phyloP scores from a whole-genome alignment of 2,797 vertebrate species.

The Ictinia mississippiensis region DNA sequence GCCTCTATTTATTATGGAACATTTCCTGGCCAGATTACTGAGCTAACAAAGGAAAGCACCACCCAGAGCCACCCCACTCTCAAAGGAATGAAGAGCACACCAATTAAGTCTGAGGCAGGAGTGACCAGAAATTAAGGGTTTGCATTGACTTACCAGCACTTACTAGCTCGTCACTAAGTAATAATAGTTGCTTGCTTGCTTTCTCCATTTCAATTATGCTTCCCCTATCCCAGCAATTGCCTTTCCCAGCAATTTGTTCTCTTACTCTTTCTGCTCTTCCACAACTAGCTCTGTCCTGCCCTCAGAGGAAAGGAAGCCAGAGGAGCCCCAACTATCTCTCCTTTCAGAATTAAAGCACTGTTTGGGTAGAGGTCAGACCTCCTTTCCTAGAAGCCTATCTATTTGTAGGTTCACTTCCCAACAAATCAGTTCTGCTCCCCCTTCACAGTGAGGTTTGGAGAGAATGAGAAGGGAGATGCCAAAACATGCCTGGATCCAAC shows the following conservation, averaged over 20 bases:
- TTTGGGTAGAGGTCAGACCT: background rate
- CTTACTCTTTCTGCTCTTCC: background rate
- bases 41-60: background rate
- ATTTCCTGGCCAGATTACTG: background rate
- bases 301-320: background rate
- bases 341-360: background rate
- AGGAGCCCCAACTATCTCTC: background rate
- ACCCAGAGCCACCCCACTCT: background rate
- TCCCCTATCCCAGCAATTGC: background rate
- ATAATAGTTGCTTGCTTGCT: background rate
- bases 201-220: background rate
- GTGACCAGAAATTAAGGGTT: fast-evolving
- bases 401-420: background rate
- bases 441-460: background rate
- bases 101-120: background rate
- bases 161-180: background rate
- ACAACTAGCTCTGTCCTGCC: background rate
- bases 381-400: background rate
- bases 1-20: background rate
- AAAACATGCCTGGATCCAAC: background rate
- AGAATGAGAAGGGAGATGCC: background rate
- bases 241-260: background rate
- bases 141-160: background rate
- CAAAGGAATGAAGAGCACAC: background rate
- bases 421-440: background rate